Evolutionary conservation across 2,888 invertebrate genomes (phyloP).

Genomic region (Bedellia somnulentella): DNA sequence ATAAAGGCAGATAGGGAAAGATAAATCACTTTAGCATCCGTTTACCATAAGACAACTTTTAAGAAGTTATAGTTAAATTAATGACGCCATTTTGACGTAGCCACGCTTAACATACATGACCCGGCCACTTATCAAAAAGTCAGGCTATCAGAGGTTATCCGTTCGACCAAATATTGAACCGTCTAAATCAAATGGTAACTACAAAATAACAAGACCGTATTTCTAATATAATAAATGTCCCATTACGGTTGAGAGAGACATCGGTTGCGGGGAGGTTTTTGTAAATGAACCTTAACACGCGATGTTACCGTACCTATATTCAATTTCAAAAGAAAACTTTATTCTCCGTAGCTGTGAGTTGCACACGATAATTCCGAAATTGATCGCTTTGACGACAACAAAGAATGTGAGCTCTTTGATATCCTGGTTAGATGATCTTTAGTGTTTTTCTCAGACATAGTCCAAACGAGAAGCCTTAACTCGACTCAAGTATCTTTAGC

Average conservation of each 20-base stretch:
- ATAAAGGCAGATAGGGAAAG: too few species aligned
- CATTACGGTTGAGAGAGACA: constrained; percentile 40
- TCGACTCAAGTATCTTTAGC: too few species aligned
- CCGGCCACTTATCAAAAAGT: constrained; percentile 2
- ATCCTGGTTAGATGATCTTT: too few species aligned
- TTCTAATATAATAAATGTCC: constrained; percentile 38
- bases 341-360: constrained; percentile 28
- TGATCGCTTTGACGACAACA: too few species aligned
- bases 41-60: too few species aligned
- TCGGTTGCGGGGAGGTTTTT: constrained; percentile 25
- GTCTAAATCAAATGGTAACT: constrained; percentile 23
- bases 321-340: constrained; percentile 51
- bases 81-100: constrained; percentile 5
- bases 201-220: constrained; percentile 24
- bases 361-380: constrained; percentile 31
- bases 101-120: constrained; percentile 2
- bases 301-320: constrained; percentile 25
- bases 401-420: too few species aligned
- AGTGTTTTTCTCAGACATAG: too few species aligned
- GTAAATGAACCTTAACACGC: constrained; percentile 38
- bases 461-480: too few species aligned
- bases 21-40: too few species aligned
- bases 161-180: constrained; percentile 21
- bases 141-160: constrained; percentile 25
- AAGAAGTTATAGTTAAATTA: too few species aligned